Percentiles rank a stretch among this genome's conserved stretches.
These are phyloP conservation scores for Latrodectus hesperus DNA, from an alignment of 2,888 invertebrate genomes.

Conservation along the genomic window DNA sequence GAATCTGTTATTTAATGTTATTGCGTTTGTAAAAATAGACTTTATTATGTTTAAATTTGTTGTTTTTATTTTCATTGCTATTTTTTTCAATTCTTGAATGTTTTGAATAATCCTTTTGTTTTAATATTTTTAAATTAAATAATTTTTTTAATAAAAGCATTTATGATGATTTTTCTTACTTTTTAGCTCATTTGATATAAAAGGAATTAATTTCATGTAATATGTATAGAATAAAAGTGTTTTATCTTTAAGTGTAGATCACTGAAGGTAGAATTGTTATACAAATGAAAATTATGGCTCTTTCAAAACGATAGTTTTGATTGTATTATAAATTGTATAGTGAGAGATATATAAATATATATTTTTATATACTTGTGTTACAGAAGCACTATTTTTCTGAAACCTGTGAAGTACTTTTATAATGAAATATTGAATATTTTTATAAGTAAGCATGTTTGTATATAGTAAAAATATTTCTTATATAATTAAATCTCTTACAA, in stretches of 20 bases:
- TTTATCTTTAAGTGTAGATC: constrained; percentile 6
- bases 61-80: too few relatives aligned
- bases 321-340: constrained; percentile 61
- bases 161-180: constrained; percentile 1
- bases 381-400: constrained; percentile 38
- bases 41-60: too few relatives aligned
- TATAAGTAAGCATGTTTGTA: not conserved
- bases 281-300: not conserved
- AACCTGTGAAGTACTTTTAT: constrained; percentile 50
- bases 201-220: not conserved
- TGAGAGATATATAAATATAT: constrained; percentile 49
- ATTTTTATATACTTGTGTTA: constrained; percentile 42
- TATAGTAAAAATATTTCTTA: not conserved
- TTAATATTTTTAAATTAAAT: not conserved
- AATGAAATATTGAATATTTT: constrained; percentile 32
- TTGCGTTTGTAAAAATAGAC: not conserved
- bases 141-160: constrained; percentile 10
- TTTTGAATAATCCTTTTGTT: too few relatives aligned
- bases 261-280: not conserved
- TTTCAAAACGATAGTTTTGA: constrained; percentile 1
- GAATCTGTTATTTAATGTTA: constrained; percentile 17
- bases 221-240: not conserved
- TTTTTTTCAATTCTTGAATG: too few relatives aligned
- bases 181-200: constrained; percentile 8
- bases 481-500: not conserved